Evolutionary conservation across 2,888 invertebrate species (phyloP), one percentile per base, ranked within the genome.

Genomic region (Cephalotes varians): DNA sequence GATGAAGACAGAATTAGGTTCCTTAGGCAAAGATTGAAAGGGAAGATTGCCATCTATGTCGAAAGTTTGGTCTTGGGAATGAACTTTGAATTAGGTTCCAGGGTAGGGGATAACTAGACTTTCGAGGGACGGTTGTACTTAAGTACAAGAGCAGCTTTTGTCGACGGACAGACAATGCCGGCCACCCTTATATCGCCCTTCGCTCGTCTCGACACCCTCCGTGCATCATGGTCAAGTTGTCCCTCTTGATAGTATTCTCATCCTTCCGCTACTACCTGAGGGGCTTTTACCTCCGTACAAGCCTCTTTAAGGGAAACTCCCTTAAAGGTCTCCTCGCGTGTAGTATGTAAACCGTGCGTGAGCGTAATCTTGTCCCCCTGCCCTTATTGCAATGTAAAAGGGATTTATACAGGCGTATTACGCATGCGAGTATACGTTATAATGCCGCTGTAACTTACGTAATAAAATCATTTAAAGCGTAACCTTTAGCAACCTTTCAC

Each of bases 141-240:
- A 86, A 89, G 82, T 87, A 87, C 51, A 37, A 71, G 56, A 62
- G 77, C 25, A 40, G 83, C 84, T 85, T 89, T 92, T 87, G 85
- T 88, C 83, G 84, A 31, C 62, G 74, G 64, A 71, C 72, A 85
- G 85, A 91, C 92, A 91, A 91, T 90, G 79, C 82, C 67, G 76
- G 74, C 72, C 76, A 51, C 83, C 51, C 86, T 81, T 74, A 62
- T 62, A 67, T 74, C 82, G 76, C 81, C 86, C 86, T 88, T 85
- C 72, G 79, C 76, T 56, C 49, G 58, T 62, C 51, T 49, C 65
- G 69, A 28, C 49, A 82, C 82, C 83, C 88, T 85, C 74, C 76
- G 64, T 72, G 79, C 60, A 69, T 86, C 85, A 83, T 82, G 92
- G 92, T 92, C 92, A 91, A 92, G 91, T 89, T 89, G 90, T 91